These are phyloP conservation scores for Fopius arisanus DNA, from an alignment of 1,140 invertebrate genomes.

Conservation along the genomic window DNA sequence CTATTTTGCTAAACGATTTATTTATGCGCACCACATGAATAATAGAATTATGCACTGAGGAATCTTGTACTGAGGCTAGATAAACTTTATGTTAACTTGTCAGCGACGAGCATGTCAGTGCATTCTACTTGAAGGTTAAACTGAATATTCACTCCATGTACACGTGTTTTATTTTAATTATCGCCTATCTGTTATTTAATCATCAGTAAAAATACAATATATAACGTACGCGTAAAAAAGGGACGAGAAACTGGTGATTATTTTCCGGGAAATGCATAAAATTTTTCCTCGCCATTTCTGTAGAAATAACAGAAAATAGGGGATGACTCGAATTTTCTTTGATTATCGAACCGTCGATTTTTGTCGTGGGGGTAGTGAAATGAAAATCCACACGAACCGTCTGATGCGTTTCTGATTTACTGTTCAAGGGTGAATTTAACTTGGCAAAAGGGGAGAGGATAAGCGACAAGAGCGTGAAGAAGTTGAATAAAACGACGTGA, in stretches of 20 bases:
- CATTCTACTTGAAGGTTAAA: neutral
- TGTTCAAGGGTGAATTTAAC: constrained; percentile 35
- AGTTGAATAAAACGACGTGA: neutral
- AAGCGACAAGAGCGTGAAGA: constrained; percentile 1
- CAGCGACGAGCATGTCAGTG: neutral
- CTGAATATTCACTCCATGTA: neutral
- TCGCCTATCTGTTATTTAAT: too few species aligned
- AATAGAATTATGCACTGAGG: neutral
- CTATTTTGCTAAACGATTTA: neutral
- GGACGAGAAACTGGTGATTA: too few species aligned
- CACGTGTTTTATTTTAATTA: too few species aligned
- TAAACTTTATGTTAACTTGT: constrained; percentile 3
- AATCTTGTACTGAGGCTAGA: neutral
- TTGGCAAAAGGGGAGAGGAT: neutral
- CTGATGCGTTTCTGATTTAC: constrained; percentile 55
- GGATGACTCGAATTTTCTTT: neutral
- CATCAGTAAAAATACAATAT: too few species aligned
- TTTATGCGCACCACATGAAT: neutral
- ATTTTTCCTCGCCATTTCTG: neutral
- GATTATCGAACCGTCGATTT: neutral
- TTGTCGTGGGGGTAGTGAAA: constrained; percentile 34
- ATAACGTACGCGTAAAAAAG: too few species aligned
- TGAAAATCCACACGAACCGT: constrained; percentile 44
- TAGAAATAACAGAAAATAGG: too few species aligned
- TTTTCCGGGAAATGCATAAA: too few species aligned